Base-by-base conservation (phyloP, 2,113 vertebrate species). In the Boleophthalmus pectinirostris region DNA sequence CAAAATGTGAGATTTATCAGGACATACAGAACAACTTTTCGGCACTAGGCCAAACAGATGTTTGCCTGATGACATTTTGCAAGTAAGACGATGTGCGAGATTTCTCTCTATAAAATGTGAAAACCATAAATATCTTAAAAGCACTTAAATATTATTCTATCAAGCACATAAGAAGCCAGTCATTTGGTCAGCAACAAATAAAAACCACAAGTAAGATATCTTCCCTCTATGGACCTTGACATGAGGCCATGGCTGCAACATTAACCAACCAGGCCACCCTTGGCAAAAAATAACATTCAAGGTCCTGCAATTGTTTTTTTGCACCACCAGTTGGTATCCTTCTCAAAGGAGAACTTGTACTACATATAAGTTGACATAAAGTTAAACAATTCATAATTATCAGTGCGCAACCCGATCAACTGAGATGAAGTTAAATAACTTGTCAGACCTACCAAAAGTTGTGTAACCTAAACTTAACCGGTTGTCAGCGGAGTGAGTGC, bases 221-320 rank as follows among this genome's bases (percentile, higher is more conserved):
- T 74, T 64, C 46, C 33, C 49, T 75, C 45, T 1, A 21, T 4
- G 65, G 77, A 53, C 82, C 77, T 83, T 88, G 74, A 90, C 80
- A 86, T n/a, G 0, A 13, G 68, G 74, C 82, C 72, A 66, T 68
- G 80, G 70, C 73, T 75, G 83, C 60, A 81, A 84, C 79, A 66
- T 56, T 70, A 78, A 68, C 74, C 57, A 70, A 35, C 38, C 64
- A 66, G 69, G 47, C 78, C 86, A 82, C 77, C 82, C 78, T 29
- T 65, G 69, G 65, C 12, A 66, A 89, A 85, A 80, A 82, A 66
- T 67, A 81, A 69, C 57, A 68, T 70, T 72, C 75, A 86, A 86
- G 80, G 82, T 74, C 80, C 46, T 73, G 65, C 66, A 65, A 70
- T 69, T 23, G 65, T 83, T 67, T 68, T 29, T 25, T 53, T 78